These are phyloP conservation scores for Macrophya alboannulata DNA, from an alignment of 2,888 invertebrate species.

Conservation along the genomic window DNA sequence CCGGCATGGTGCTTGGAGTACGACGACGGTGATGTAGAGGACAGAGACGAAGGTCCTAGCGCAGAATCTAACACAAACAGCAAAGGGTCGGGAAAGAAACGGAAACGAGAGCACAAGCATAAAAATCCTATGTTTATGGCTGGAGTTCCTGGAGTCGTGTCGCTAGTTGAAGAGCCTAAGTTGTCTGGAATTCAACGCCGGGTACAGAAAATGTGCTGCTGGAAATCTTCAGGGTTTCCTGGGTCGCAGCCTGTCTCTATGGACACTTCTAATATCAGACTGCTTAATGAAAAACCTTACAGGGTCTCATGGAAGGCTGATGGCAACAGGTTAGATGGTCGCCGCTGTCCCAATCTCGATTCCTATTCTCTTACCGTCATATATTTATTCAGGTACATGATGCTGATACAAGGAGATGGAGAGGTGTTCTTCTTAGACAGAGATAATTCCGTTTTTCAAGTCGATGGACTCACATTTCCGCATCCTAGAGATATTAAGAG, in stretches of 20 bases:
- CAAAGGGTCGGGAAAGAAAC: slow-evolving; percentile 73
- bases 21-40: slow-evolving; percentile 70
- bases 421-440: slow-evolving; percentile 97
- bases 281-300: slow-evolving; percentile 92
- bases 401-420: slow-evolving; percentile 93
- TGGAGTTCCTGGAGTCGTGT: slow-evolving; percentile 90
- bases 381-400: slow-evolving; percentile 90
- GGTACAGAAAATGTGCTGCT: slow-evolving; percentile 91
- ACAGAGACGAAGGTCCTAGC: slow-evolving; percentile 68
- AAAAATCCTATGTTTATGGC: slow-evolving; percentile 92
- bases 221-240: slow-evolving; percentile 93
- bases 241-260: slow-evolving; percentile 99
- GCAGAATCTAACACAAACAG: slow-evolving; percentile 57
- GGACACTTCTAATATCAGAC: slow-evolving; percentile 90
- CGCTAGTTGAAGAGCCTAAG: slow-evolving; percentile 85
- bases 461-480: slow-evolving; percentile 90
- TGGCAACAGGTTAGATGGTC: slow-evolving; percentile 88
- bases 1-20: slow-evolving; percentile 94
- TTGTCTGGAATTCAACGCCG: slow-evolving; percentile 87
- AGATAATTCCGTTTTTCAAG: slow-evolving; percentile 95
- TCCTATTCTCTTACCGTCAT: slow-evolving; percentile 56
- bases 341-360: slow-evolving; percentile 41
- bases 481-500: slow-evolving; percentile 86
- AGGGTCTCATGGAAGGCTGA: slow-evolving; percentile 99
- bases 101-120: slow-evolving; percentile 81